Percentiles rank a stretch among this genome's conserved stretches.
These are phyloP conservation scores for Platycheirus albimanus DNA, from an alignment of 2,888 invertebrate genomes.

Conservation along the genomic window DNA sequence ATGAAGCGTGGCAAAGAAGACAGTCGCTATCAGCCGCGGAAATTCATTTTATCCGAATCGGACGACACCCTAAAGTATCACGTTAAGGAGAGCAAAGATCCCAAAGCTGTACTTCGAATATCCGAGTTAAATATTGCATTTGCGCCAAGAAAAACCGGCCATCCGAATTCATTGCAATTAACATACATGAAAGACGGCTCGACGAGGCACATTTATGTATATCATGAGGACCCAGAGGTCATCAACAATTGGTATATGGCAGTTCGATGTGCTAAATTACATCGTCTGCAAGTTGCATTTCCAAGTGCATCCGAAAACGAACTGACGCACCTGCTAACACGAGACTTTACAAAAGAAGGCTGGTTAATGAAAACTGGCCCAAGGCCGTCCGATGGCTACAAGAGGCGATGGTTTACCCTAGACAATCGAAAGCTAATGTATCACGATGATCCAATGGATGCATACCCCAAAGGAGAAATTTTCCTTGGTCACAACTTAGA, in stretches of 20 bases:
- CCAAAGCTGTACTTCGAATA: conserved; percentile 91
- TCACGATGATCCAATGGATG: conserved; percentile 93
- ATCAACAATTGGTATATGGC: conserved; percentile 94
- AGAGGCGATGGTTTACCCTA: conserved; percentile 93
- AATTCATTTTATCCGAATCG: conserved; percentile 91
- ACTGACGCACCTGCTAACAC: conserved; percentile 88
- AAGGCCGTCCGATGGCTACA: conserved; percentile 90
- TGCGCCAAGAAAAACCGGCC: conserved; percentile 91
- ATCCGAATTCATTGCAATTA: conserved; percentile 91
- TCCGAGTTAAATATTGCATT: conserved; percentile 93
- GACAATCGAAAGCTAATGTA: conserved; percentile 96
- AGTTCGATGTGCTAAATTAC: conserved; percentile 92
- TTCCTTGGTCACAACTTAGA: conserved; percentile 89
- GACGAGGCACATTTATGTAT: conserved; percentile 93
- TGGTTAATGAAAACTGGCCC: conserved; percentile 96
- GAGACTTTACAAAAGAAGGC: conserved; percentile 93
- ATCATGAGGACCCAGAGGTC: conserved; percentile 92
- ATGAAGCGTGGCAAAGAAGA: conserved; percentile 96
- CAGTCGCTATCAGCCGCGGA: conserved; percentile 91
- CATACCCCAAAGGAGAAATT: conserved; percentile 95
- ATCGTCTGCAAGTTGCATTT: conserved; percentile 91
- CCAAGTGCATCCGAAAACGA: conserved; percentile 90
- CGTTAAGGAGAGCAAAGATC: conserved; percentile 89
- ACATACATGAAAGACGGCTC: conserved; percentile 93
- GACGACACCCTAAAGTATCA: conserved; percentile 92